Percentiles rank a stretch among this genome's conserved stretches.
These are phyloP conservation scores for Papilio machaon DNA, from an alignment of 1,140 invertebrate genomes.

Conservation along the genomic window DNA sequence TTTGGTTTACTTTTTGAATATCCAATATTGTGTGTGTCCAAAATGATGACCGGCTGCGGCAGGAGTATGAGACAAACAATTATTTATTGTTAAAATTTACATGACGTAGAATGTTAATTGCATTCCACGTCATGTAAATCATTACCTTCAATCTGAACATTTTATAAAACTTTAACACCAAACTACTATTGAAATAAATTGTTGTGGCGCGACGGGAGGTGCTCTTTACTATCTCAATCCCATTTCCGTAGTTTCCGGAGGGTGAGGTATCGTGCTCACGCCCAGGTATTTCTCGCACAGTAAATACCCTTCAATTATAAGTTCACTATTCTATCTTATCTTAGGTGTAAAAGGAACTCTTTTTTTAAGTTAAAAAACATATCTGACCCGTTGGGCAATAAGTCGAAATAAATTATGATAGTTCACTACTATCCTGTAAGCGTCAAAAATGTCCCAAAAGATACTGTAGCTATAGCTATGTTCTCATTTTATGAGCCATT, in stretches of 20 bases:
- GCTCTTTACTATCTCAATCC: conserved; percentile 18
- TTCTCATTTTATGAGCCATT: no score
- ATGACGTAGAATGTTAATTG: background rate
- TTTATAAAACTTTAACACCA: background rate
- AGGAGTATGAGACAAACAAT: no score
- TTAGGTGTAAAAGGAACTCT: background rate
- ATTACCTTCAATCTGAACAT: background rate
- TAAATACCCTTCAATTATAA: conserved; percentile 6
- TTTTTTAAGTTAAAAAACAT: no score
- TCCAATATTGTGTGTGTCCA: no score
- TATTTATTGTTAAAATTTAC: background rate
- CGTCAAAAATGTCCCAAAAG: no score
- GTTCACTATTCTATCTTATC: background rate
- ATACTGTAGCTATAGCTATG: no score
- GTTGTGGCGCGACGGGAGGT: background rate
- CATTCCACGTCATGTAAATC: background rate
- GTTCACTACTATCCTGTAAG: no score
- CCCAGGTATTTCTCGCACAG: conserved; percentile 41
- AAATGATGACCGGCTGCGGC: no score
- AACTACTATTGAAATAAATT: conserved; percentile 22
- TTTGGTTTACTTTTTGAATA: no score
- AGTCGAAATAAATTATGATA: no score
- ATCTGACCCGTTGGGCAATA: no score
- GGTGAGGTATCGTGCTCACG: conserved; percentile 52
- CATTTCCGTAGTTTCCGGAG: conserved; percentile 48